Conservation (phyloP, 2,888 invertebrate genomes). For the Yponomeuta cagnagella region DNA sequence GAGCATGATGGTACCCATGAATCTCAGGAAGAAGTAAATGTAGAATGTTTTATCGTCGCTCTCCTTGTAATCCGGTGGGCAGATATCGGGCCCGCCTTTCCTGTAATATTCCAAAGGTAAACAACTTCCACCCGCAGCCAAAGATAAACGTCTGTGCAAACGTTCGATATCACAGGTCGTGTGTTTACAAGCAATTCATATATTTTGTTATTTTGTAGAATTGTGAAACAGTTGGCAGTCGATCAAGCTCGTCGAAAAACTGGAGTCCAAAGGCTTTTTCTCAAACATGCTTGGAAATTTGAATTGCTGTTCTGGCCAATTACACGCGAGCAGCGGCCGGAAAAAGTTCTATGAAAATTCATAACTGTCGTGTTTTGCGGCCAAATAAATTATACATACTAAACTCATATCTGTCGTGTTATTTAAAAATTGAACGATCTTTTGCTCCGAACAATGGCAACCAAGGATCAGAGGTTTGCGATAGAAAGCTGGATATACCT, state of each 20-base stretch:
- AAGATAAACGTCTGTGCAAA: constrained; percentile 26
- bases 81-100: constrained; percentile 84
- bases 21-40: constrained; percentile 86
- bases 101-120: constrained; percentile 60
- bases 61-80: constrained; percentile 87
- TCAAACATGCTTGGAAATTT: no score
- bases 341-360: no score
- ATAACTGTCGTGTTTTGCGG: no score
- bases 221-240: not conserved
- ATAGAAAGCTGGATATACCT: no score
- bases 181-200: constrained; percentile 30
- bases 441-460: no score
- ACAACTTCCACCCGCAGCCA: constrained; percentile 18
- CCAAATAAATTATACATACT: no score
- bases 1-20: constrained; percentile 87
- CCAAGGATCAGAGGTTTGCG: no score
- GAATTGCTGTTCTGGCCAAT: no score
- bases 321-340: no score
- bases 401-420: no score
- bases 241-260: not conserved
- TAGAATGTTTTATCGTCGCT: constrained; percentile 87
- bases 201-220: not conserved
- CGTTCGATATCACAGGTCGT: constrained; percentile 35
- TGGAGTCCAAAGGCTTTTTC: no score
- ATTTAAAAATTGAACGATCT: no score